Base-by-base conservation (phyloP, 2,888 invertebrate species). In the Caenorhabditis zanzibari region DNA sequence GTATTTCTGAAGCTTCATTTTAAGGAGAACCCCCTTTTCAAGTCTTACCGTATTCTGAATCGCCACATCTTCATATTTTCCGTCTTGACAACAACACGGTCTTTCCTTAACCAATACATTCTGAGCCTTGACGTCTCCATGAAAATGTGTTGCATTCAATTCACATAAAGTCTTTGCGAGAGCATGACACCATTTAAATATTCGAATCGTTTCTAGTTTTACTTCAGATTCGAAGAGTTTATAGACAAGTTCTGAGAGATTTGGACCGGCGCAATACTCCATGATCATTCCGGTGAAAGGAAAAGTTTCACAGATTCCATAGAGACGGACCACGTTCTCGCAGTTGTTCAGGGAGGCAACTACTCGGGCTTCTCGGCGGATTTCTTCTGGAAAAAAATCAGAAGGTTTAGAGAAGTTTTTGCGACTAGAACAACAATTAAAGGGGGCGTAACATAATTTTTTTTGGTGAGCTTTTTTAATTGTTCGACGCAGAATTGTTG, bases 251-350 rank as follows among this genome's bases (percentile, higher is more conserved):
- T 82, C 69, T 5, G 61, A 35, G 24, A 82, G 69, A 38, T 66
- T 66, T 26, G 66, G 59, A 16, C 82, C 82, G 0, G 77, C 77
- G 35, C 82, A 82, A 49, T 73, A 77, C 26, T 82, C 82, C 76
- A 82, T 73, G 4, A 82, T 49, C 54, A 82, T 73, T 35, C 82
- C 82, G n/a, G n/a, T 44, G 28, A 47, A 73, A 2, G 63, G 61
- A 0, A 5, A 14, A 0, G 61, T n/a, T 1, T 72, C 56, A 38
- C 77, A 72, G 68, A 77, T 68, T 59, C 82, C 82, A 35, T 73
- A 77, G 5, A 71, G 14, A 22, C 61, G 52, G n/a, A 81, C 22
- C 2, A 81, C 81, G 54, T 81, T 81, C 19, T 38, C 26, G 16
- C 73, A 69, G 26, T 66, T 68, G 49, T 68, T 49, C 4, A 81